These are phyloP conservation scores for Tridacna gigas DNA, from an alignment of 2,888 invertebrate species.

Conservation along the genomic window DNA sequence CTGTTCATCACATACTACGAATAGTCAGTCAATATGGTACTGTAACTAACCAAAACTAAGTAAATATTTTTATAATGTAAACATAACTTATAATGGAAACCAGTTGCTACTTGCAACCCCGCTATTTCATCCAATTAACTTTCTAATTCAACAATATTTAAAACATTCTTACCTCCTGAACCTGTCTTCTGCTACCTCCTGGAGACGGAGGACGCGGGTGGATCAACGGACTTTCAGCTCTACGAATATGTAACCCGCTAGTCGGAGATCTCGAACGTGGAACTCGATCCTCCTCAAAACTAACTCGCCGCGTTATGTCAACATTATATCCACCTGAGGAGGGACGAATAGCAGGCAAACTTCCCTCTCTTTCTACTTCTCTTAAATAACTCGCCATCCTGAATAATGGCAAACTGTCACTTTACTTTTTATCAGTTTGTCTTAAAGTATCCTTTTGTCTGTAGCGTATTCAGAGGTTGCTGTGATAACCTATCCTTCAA, in stretches of 20 bases:
- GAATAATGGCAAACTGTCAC: slow-evolving; percentile 2
- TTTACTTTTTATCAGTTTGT: not conserved
- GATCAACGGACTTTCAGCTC: slow-evolving; percentile 51
- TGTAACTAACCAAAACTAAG: slow-evolving; percentile 8
- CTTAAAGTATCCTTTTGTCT: not conserved
- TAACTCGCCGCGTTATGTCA: slow-evolving; percentile 43
- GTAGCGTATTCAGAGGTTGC: slow-evolving; percentile 36
- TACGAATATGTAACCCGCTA: slow-evolving; percentile 29
- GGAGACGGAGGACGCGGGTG: slow-evolving; percentile 72
- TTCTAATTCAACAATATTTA: slow-evolving; percentile 34
- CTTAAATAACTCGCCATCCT: slow-evolving; percentile 59
- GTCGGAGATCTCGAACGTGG: slow-evolving; percentile 52
- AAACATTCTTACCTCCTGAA: slow-evolving; percentile 61
- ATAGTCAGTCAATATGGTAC: not conserved
- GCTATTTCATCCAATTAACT: slow-evolving; percentile 15
- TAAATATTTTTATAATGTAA: slow-evolving; percentile 38
- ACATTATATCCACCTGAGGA: slow-evolving; percentile 26
- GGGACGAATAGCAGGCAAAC: slow-evolving; percentile 51
- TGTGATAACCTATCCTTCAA: slow-evolving; percentile 52
- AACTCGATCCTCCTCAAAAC: slow-evolving; percentile 56
- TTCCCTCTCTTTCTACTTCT: slow-evolving; percentile 52
- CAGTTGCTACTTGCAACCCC: slow-evolving; percentile 33
- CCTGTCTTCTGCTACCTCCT: slow-evolving; percentile 49
- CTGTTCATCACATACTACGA: not conserved
- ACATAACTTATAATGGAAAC: slow-evolving; percentile 15